phyloP scores from a whole-genome alignment of 64 coral and sea anemone genomes.

The Montipora foliosa region DNA sequence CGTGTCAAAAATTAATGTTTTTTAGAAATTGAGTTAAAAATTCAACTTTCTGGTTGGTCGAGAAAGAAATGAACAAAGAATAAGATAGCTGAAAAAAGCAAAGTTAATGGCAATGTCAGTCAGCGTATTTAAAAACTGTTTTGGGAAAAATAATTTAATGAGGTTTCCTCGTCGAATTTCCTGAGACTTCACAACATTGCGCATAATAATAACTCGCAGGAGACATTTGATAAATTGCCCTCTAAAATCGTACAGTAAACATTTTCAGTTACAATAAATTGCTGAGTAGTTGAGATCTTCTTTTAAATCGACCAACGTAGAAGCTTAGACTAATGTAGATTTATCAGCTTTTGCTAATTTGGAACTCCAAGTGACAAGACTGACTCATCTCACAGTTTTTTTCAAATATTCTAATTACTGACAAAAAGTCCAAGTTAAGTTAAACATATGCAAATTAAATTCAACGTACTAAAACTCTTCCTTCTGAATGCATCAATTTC shows the following conservation, averaged over 20 bases:
- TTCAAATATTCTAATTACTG: too few relatives aligned
- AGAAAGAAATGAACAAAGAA: background rate
- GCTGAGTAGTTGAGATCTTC: background rate
- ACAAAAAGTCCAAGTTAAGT: too few relatives aligned
- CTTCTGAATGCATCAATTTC: background rate
- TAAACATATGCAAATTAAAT: too few relatives aligned
- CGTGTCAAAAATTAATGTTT: constrained; percentile 29
- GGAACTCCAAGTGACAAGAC: constrained; percentile 1
- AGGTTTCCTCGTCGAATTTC: constrained; percentile 12
- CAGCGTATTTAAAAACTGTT: constrained; percentile 4
- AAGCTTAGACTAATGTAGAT: constrained; percentile 1
- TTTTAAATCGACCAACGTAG: background rate
- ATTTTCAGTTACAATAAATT: background rate
- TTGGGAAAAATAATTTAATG: constrained; percentile 20
- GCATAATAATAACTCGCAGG: background rate
- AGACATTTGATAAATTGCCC: background rate
- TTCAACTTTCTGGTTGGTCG: constrained; percentile 13
- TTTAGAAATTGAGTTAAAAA: constrained; percentile 39
- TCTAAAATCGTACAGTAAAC: background rate
- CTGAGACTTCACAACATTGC: background rate
- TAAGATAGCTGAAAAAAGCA: background rate
- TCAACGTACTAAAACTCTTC: background rate
- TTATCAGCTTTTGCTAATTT: constrained; percentile 2
- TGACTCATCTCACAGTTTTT: background rate
- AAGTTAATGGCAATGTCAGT: constrained; percentile 4